Conservation (phyloP, 2,797 vertebrate species). For the Rhinella marina region DNA sequence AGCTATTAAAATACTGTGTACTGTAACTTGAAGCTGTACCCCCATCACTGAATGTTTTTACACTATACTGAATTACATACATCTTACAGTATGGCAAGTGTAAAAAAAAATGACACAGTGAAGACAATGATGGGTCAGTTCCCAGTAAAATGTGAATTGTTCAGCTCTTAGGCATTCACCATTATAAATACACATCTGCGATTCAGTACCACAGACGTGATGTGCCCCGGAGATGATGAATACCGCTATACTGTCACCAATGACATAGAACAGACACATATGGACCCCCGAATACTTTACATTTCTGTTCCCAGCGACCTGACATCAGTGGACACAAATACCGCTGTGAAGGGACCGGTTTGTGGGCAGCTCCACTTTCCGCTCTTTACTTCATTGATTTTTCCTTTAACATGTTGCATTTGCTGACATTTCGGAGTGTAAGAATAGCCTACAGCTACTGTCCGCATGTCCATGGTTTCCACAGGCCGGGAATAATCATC, state of each 20-base stretch:
- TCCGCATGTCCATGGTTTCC: not conserved
- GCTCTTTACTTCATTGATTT: conserved; percentile 41
- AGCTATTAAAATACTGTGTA: not conserved
- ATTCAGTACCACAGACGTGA: not conserved
- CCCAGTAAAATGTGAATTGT: not conserved
- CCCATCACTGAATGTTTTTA: not conserved
- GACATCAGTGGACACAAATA: conserved; percentile 24
- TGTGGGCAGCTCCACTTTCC: not conserved
- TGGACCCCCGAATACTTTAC: not conserved
- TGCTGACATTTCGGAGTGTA: conserved; percentile 51
- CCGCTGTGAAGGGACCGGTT: conserved; percentile 7
- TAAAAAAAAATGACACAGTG: not conserved
- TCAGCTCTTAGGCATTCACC: not conserved
- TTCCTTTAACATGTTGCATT: conserved; percentile 16
- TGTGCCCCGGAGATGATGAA: not conserved
- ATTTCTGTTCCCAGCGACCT: not conserved
- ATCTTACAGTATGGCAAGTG: not conserved
- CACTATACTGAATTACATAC: not conserved
- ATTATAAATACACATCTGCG: not conserved
- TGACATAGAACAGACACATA: not conserved
- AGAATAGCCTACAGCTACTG: conserved; percentile 16
- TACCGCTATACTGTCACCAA: not conserved
- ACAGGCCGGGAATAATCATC: conserved; percentile 6
- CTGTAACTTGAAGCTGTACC: too few species aligned
- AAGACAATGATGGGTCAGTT: not conserved